These are phyloP conservation scores for Sitta europaea DNA, from an alignment of 2,113 vertebrate species.

Conservation along the genomic window DNA sequence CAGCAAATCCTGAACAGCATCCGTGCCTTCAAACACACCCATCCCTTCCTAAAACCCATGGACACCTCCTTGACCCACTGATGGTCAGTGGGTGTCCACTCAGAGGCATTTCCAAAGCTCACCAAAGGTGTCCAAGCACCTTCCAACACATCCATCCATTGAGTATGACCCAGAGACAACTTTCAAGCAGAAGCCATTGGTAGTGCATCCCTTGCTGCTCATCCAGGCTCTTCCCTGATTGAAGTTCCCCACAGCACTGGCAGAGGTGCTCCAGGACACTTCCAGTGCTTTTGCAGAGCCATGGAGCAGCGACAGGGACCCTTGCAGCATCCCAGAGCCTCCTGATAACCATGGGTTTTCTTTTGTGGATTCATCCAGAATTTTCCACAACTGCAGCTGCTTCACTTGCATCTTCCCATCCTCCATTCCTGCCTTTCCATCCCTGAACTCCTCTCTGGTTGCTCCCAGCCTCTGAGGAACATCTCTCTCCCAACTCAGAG, in stretches of 20 bases:
- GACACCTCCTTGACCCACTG: not conserved
- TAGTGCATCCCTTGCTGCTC: not conserved
- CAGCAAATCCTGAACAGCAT: not conserved
- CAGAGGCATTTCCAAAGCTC: not conserved
- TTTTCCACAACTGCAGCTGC: not conserved
- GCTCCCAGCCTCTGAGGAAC: not conserved
- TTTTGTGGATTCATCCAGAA: not conserved
- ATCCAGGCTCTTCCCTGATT: not conserved
- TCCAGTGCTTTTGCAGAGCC: not conserved
- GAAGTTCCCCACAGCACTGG: not conserved
- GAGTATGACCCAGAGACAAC: not conserved
- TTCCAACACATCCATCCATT: not conserved
- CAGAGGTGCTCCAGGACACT: not conserved
- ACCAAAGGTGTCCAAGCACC: not conserved
- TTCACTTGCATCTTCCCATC: not conserved
- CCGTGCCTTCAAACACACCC: accelerated
- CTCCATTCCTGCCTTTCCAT: not conserved
- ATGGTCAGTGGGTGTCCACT: not conserved
- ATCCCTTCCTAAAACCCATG: not conserved
- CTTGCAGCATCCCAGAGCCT: not conserved
- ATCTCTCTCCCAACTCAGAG: not conserved
- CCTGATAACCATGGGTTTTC: accelerated
- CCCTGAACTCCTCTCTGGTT: not conserved
- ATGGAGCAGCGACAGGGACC: not conserved
- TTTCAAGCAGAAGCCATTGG: not conserved